phyloP scores from a whole-genome alignment of 1,140 invertebrate genomes.

The Periplaneta americana region DNA sequence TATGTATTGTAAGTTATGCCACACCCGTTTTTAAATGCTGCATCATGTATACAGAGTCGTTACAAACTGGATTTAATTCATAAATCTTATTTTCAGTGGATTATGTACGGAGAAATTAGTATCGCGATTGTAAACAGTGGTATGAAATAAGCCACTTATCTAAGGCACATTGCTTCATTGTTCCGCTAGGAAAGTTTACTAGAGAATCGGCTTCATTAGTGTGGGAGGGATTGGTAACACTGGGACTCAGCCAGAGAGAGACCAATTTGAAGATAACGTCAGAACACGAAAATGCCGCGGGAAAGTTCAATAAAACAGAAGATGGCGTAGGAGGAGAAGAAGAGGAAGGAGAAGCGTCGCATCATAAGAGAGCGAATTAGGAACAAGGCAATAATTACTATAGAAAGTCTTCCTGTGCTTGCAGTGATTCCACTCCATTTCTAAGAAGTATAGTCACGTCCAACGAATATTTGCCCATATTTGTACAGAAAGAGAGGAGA shows the following conservation, averaged over 20 bases:
- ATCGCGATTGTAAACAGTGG: background rate
- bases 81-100: background rate
- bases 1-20: too few relatives aligned
- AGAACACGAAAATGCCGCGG: background rate
- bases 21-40: too few relatives aligned
- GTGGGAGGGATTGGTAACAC: background rate
- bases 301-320: background rate
- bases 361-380: background rate
- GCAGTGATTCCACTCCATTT: background rate
- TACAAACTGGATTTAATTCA: background rate
- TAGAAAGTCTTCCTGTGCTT: background rate
- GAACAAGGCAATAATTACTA: background rate
- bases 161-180: background rate
- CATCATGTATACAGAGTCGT: background rate
- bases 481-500: too few relatives aligned
- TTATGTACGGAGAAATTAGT: background rate
- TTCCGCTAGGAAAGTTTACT: background rate
- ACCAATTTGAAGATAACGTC: background rate
- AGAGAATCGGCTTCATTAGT: background rate
- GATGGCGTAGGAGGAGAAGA: background rate
- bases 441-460: background rate
- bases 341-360: background rate
- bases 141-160: background rate
- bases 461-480: too few relatives aligned
- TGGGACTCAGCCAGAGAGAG: background rate